These are phyloP conservation scores for Orius laevigatus DNA, from an alignment of 1,140 invertebrate species.

Conservation along the genomic window DNA sequence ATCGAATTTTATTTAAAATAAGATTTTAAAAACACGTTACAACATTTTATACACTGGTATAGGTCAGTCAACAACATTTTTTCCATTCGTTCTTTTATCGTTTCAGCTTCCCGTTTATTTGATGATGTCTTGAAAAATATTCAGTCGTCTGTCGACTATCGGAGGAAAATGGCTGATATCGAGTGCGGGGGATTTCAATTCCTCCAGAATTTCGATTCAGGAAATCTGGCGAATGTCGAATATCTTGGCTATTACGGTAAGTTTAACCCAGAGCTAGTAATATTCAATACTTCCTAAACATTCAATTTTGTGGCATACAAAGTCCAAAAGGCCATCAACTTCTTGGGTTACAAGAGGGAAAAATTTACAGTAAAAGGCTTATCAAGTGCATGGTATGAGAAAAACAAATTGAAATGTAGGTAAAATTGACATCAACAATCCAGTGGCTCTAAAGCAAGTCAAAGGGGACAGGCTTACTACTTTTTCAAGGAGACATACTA, in stretches of 20 bases:
- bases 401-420: no score
- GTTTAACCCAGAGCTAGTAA: neutral
- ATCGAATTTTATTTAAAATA: no score
- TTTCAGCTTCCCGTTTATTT: no score
- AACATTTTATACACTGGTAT: no score
- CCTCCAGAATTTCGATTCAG: conserved; percentile 72
- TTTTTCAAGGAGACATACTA: no score
- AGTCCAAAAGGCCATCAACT: neutral
- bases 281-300: neutral
- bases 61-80: no score
- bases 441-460: no score
- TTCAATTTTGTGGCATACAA: conserved; percentile 3
- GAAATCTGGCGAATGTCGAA: conserved; percentile 66
- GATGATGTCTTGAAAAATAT: neutral
- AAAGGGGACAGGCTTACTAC: no score
- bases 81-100: no score
- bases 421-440: no score
- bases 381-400: neutral
- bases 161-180: conserved; percentile 24
- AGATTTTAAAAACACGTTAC: no score
- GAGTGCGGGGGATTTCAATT: conserved; percentile 49
- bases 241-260: conserved; percentile 26
- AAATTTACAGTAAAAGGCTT: neutral
- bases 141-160: neutral
- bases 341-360: conserved; percentile 6